A percentile compares a stretch with the other conserved stretches of the same genome.
Evolutionary conservation across 2,888 invertebrate species (phyloP).

Genomic region (Agriotes lineatus): DNA sequence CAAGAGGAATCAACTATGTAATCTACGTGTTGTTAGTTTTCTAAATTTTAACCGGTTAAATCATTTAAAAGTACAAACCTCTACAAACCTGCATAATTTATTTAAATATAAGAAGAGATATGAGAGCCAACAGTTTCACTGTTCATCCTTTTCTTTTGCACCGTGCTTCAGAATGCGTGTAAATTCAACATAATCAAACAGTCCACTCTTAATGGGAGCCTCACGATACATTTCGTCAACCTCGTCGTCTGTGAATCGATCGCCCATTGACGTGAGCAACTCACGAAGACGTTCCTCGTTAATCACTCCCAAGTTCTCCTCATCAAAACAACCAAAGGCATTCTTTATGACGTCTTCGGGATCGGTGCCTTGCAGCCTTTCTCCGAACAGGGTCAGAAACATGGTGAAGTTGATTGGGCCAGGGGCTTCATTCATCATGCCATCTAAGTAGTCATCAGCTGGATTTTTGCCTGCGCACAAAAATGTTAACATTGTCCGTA

Average conservation of each 20-base stretch:
- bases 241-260: slow-evolving; percentile 96
- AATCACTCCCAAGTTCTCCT: slow-evolving; percentile 92
- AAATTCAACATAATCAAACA: slow-evolving; percentile 98
- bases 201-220: slow-evolving; percentile 94
- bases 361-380: slow-evolving; percentile 97
- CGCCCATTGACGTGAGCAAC: slow-evolving; percentile 97
- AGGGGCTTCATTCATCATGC: slow-evolving; percentile 99
- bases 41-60: too few species aligned
- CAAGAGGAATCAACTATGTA: too few species aligned
- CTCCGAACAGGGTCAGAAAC: slow-evolving; percentile 98
- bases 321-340: slow-evolving; percentile 99
- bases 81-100: too few species aligned
- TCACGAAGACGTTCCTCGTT: slow-evolving; percentile 96
- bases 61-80: too few species aligned
- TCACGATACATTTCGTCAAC: slow-evolving; percentile 99
- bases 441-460: slow-evolving; percentile 94
- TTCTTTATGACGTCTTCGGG: slow-evolving; percentile 99
- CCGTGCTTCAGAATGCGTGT: slow-evolving; percentile 99
- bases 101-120: too few species aligned
- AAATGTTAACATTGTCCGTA: too few species aligned
- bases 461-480: slow-evolving; percentile 96
- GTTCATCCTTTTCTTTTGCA: slow-evolving; percentile 98
- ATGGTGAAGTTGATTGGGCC: slow-evolving; percentile 99
- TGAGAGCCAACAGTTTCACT: too few species aligned
- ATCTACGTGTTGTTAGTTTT: too few species aligned